phyloP scores from a whole-genome alignment of 2,113 vertebrate genomes.

The Oreochromis niloticus region DNA sequence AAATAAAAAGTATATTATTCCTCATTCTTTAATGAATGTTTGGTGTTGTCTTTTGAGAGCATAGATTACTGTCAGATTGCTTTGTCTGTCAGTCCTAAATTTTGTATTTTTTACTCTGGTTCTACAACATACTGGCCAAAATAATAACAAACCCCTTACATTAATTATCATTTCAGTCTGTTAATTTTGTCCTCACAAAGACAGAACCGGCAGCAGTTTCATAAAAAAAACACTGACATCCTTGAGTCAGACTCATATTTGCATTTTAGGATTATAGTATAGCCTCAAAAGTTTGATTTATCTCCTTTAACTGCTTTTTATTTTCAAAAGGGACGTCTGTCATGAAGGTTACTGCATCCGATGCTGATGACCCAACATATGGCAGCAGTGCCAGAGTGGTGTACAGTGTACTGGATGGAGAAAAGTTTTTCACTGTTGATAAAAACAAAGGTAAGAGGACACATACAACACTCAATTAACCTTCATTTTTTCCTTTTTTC shows the following conservation, averaged over 20 bases:
- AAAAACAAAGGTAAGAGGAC: slow-evolving; percentile 84
- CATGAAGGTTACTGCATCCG: slow-evolving; percentile 94
- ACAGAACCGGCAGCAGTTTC: not conserved
- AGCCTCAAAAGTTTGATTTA: not conserved
- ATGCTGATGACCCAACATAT: slow-evolving; percentile 91
- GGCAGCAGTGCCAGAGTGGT: slow-evolving; percentile 93
- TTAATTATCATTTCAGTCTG: not conserved
- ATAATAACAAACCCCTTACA: not conserved
- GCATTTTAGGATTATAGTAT: not conserved
- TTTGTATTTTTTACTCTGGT: not conserved
- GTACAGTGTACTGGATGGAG: slow-evolving; percentile 94
- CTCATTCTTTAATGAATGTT: not conserved
- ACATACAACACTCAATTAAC: not conserved
- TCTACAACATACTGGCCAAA: not conserved
- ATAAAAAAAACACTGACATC: not conserved
- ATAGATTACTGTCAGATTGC: not conserved
- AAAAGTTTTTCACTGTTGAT: slow-evolving; percentile 91
- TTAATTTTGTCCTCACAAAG: not conserved
- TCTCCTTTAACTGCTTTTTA: not conserved
- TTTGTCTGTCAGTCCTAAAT: not conserved
- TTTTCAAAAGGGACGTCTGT: slow-evolving; percentile 87
- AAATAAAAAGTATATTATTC: not conserved
- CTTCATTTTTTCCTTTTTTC: not conserved
- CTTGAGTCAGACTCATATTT: not conserved
- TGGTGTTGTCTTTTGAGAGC: not conserved